Conservation (phyloP, 2,888 invertebrate genomes). For the Spisula solida region DNA sequence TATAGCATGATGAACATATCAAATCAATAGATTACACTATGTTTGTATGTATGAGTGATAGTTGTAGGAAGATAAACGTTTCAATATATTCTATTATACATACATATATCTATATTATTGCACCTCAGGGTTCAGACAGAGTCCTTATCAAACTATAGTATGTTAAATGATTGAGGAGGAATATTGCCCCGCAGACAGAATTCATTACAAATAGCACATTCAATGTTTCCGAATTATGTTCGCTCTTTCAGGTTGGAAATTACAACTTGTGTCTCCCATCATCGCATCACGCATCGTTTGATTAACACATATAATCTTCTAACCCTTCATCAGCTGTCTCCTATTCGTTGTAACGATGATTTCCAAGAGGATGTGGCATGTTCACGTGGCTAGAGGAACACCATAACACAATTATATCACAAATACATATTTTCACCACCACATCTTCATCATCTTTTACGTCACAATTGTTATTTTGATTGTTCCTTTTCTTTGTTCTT, state of each 20-base stretch:
- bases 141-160: not conserved
- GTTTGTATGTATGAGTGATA: not conserved
- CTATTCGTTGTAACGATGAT: not conserved
- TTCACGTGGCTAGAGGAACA: not conserved
- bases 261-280: not conserved
- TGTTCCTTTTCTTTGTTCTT: too few species aligned
- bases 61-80: not conserved
- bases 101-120: not conserved
- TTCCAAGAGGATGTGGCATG: not conserved
- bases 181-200: not conserved
- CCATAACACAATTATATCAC: not conserved
- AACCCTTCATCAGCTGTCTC: not conserved
- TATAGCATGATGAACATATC: not conserved
- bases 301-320: not conserved
- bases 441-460: not conserved
- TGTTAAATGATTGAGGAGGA: not conserved
- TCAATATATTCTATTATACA: not conserved
- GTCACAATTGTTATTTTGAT: not conserved
- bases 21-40: not conserved
- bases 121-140: not conserved
- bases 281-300: not conserved
- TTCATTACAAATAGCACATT: not conserved
- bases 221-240: not conserved
- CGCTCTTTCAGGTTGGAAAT: not conserved
- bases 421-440: not conserved